These are phyloP conservation scores for Eupithecia tripunctaria DNA, from an alignment of 2,888 invertebrate species.

Conservation along the genomic window DNA sequence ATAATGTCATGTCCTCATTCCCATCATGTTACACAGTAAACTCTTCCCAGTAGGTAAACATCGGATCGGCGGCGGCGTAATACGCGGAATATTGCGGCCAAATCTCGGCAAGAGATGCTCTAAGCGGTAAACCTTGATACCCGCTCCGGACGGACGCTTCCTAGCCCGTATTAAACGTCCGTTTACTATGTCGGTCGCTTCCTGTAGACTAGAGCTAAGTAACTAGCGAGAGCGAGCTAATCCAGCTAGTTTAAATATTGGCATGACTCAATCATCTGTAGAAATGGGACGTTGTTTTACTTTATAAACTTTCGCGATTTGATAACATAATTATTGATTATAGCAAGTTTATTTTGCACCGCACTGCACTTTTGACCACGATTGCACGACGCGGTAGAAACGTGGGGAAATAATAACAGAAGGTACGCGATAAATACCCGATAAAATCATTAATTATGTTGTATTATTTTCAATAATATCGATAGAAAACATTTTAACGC, in stretches of 20 bases:
- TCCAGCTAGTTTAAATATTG: not conserved
- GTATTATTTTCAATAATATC: not conserved
- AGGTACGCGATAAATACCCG: too few species aligned
- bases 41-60: conserved; percentile 31
- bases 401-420: too few species aligned
- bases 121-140: conserved; percentile 40
- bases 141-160: conserved; percentile 56
- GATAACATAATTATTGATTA: too few species aligned
- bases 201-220: conserved; percentile 45
- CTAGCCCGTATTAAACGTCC: conserved; percentile 58
- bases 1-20: not conserved
- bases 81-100: conserved; percentile 32
- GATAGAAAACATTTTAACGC: not conserved
- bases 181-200: conserved; percentile 54
- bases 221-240: conserved; percentile 21
- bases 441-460: too few species aligned
- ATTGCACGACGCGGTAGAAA: too few species aligned
- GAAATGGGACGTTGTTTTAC: not conserved
- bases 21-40: conserved; percentile 7
- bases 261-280: not conserved
- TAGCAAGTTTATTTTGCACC: too few species aligned
- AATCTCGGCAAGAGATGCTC: conserved; percentile 39
- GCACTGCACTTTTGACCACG: too few species aligned
- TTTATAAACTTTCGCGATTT: too few species aligned
- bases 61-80: conserved; percentile 21